Conservation (phyloP, 2,888 invertebrate genomes). For the Podotricha telesiphe region DNA sequence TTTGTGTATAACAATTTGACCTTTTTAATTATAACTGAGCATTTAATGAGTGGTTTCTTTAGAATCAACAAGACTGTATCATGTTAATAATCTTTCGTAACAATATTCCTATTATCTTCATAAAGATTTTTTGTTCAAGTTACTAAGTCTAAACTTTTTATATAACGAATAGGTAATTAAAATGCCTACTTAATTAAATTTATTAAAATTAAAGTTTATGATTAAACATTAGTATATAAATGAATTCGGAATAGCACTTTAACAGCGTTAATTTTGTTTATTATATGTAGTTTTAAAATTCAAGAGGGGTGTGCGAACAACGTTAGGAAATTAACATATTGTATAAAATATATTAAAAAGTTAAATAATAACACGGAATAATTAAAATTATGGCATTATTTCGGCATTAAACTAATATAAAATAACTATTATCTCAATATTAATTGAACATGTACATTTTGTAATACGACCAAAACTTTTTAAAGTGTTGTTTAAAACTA, state of each 20-base stretch:
- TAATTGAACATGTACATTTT: neutral
- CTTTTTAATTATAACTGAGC: neutral
- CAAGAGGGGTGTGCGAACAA: constrained; percentile 5
- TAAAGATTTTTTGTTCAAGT: neutral
- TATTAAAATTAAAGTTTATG: too few species aligned
- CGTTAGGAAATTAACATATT: constrained; percentile 4
- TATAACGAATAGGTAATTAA: constrained; percentile 4
- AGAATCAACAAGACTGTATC: neutral
- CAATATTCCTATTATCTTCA: neutral
- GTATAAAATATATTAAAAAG: neutral
- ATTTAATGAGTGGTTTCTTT: constrained; percentile 5
- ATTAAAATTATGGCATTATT: neutral
- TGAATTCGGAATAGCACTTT: neutral
- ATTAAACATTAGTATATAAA: neutral
- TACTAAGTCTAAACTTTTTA: neutral
- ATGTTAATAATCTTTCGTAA: neutral
- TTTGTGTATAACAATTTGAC: neutral
- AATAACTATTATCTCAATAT: neutral
- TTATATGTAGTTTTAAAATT: constrained; percentile 1
- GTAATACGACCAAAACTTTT: too few species aligned
- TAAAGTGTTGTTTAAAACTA: too few species aligned
- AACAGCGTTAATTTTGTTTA: neutral
- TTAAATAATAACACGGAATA: neutral
- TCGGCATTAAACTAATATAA: neutral
- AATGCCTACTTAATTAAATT: constrained; percentile 9